phyloP scores from a whole-genome alignment of 2,888 invertebrate species.

The Papilio demoleus region DNA sequence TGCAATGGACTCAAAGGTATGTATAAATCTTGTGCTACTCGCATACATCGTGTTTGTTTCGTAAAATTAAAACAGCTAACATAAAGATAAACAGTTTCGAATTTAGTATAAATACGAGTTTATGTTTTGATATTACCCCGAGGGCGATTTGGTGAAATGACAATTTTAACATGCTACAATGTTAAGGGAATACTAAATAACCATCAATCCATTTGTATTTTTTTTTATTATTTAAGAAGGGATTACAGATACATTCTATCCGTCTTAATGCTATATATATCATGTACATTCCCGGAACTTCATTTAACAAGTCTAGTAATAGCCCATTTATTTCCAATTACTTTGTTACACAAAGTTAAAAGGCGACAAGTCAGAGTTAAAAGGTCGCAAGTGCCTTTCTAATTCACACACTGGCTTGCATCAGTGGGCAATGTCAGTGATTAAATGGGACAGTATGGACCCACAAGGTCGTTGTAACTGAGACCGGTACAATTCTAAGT shows the following conservation, averaged over 20 bases:
- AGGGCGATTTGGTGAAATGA: slow-evolving; percentile 18
- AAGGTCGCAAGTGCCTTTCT: slow-evolving; percentile 37
- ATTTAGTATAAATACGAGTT: slow-evolving; percentile 1
- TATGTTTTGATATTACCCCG: neutral
- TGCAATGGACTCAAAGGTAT: neutral
- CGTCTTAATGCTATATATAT: neutral
- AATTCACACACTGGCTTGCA: slow-evolving; percentile 35
- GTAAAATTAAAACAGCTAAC: no score
- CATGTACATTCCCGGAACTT: neutral
- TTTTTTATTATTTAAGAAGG: no score
- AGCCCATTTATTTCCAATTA: slow-evolving; percentile 7
- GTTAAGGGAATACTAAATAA: slow-evolving; percentile 17
- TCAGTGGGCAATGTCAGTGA: slow-evolving; percentile 30
- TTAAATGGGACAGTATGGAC: slow-evolving; percentile 36
- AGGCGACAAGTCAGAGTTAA: slow-evolving; percentile 23
- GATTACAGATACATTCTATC: no score
- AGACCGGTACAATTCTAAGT: slow-evolving; percentile 2
- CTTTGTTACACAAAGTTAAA: slow-evolving; percentile 6
- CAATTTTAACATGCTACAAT: slow-evolving; percentile 4
- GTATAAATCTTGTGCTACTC: neutral
- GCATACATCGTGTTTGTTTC: no score
- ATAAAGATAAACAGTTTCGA: no score
- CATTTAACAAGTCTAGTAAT: neutral
- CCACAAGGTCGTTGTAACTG: slow-evolving; percentile 23
- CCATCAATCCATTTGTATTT: neutral